These are phyloP conservation scores for Zaprionus tsacasi DNA, from an alignment of 1,140 invertebrate genomes.

Conservation along the genomic window DNA sequence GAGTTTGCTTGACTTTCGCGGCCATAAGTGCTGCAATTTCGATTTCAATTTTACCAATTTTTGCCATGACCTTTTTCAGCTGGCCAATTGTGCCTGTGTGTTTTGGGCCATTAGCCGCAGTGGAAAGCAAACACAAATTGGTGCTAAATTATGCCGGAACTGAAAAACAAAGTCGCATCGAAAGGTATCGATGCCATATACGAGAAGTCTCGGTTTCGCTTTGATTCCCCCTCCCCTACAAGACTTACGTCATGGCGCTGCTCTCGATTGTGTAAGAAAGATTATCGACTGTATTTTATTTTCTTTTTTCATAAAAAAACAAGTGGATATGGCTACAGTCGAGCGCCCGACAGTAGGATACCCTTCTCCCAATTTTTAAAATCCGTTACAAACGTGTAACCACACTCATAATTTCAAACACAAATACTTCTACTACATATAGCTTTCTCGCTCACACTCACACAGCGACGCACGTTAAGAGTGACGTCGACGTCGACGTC, in stretches of 20 bases:
- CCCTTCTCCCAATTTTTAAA: too few species aligned
- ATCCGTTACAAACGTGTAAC: too few species aligned
- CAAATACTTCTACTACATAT: too few species aligned
- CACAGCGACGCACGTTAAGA: too few species aligned
- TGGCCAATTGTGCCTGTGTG: slow-evolving; percentile 47
- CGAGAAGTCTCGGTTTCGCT: slow-evolving; percentile 16
- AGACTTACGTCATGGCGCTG: slow-evolving; percentile 54
- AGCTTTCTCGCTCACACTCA: too few species aligned
- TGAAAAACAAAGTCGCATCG: slow-evolving; percentile 36
- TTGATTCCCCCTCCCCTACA: neutral
- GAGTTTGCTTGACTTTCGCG: slow-evolving; percentile 64
- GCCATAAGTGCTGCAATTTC: slow-evolving; percentile 73
- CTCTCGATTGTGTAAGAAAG: slow-evolving; percentile 62
- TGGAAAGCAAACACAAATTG: slow-evolving; percentile 80
- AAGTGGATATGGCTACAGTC: too few species aligned
- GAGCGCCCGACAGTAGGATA: too few species aligned
- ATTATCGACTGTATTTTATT: slow-evolving; percentile 11
- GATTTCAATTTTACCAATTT: slow-evolving; percentile 79
- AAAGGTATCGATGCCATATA: slow-evolving; percentile 54
- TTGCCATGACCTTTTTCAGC: slow-evolving; percentile 77
- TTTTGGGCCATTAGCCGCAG: slow-evolving; percentile 67
- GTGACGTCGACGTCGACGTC: too few species aligned
- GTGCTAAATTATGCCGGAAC: slow-evolving; percentile 81
- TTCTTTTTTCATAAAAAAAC: too few species aligned
- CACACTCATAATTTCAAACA: too few species aligned